Evolutionary conservation across 2,797 vertebrate genomes (phyloP).

Genomic region (Falco naumanni): DNA sequence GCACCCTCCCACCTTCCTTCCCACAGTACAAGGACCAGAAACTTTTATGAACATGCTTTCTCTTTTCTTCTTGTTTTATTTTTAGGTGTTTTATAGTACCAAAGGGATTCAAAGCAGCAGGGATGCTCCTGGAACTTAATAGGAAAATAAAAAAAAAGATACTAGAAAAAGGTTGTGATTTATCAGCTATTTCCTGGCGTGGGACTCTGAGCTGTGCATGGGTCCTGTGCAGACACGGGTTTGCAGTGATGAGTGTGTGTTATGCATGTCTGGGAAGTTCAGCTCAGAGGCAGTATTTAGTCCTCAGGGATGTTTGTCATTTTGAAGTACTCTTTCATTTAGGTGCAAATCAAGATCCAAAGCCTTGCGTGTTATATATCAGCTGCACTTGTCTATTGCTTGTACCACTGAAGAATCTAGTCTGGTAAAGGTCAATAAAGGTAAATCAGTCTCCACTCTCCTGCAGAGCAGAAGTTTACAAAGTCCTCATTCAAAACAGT

Average conservation of each 20-base stretch:
- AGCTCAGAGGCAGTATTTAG: slow-evolving; percentile 52
- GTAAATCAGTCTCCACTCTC: not conserved
- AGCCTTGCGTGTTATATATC: not conserved
- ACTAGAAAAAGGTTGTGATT: not conserved
- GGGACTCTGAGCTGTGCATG: not conserved
- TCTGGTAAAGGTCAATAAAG: not conserved
- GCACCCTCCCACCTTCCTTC: not conserved
- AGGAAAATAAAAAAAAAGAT: slow-evolving; percentile 16
- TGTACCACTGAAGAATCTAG: not conserved
- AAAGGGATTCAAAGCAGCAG: slow-evolving; percentile 39
- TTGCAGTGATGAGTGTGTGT: slow-evolving; percentile 5
- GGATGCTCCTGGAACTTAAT: slow-evolving; percentile 13
- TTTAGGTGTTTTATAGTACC: slow-evolving; percentile 15
- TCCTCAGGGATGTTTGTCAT: slow-evolving; percentile 49
- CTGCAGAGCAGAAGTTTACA: not conserved
- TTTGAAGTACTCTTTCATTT: slow-evolving; percentile 56
- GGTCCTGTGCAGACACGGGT: not conserved
- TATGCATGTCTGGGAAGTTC: slow-evolving; percentile 34
- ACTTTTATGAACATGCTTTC: not conserved
- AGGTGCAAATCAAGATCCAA: slow-evolving; percentile 62
- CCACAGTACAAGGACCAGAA: not conserved
- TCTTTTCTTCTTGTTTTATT: not conserved
- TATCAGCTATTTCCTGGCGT: not conserved
- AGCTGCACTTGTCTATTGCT: not conserved
- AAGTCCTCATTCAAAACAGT: not conserved